These are phyloP conservation scores for Disparrhopalites patrizii DNA, from an alignment of 2,888 invertebrate genomes.

Conservation along the genomic window DNA sequence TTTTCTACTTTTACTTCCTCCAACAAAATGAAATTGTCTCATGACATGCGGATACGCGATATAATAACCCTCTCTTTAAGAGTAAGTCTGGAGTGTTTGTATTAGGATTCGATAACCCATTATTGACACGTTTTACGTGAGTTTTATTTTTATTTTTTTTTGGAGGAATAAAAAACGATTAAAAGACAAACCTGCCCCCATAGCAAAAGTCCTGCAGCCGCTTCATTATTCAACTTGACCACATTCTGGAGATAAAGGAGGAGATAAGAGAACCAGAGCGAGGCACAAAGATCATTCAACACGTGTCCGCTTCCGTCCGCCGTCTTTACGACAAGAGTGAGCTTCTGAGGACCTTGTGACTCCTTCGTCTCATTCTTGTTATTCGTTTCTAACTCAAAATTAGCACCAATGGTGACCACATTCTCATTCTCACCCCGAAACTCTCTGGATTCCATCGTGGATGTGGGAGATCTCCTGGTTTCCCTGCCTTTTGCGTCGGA, in stretches of 20 bases:
- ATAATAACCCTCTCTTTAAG: too few species aligned
- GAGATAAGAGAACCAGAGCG: conserved; percentile 91
- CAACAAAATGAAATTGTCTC: too few species aligned
- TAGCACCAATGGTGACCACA: conserved; percentile 8
- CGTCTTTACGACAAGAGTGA: neutral
- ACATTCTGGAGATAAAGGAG: conserved; percentile 72
- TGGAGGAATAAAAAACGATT: conserved; percentile 4
- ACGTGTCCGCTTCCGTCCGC: conserved; percentile 64
- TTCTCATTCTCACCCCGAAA: neutral
- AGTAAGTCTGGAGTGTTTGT: neutral
- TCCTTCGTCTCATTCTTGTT: neutral
- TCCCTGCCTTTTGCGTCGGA: too few species aligned
- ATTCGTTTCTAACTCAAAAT: neutral
- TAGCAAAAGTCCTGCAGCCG: conserved; percentile 64
- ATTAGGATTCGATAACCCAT: neutral
- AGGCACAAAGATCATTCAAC: conserved; percentile 85
- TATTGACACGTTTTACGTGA: neutral
- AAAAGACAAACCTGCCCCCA: conserved; percentile 59
- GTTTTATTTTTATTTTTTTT: neutral
- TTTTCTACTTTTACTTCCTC: too few species aligned
- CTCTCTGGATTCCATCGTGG: neutral
- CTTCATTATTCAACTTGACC: conserved; percentile 54
- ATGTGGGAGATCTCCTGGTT: too few species aligned
- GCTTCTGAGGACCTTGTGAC: neutral
- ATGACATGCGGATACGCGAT: too few species aligned